Evolutionary conservation across 2,888 invertebrate species (phyloP).

Genomic region (Epirrhoe tristata): DNA sequence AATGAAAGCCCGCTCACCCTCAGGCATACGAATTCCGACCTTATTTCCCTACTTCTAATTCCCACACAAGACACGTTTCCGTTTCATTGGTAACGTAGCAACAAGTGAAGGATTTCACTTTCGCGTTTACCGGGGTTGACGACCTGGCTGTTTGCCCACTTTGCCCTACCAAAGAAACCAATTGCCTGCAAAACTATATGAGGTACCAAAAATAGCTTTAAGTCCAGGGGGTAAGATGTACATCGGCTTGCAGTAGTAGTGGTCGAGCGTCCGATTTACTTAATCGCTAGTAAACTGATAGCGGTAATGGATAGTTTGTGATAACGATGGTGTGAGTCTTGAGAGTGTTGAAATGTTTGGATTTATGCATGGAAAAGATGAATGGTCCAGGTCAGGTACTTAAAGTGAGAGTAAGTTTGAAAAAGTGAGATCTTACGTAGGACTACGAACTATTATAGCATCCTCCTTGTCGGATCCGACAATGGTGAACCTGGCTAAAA

Average conservation of each 20-base stretch:
- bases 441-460: too few species aligned
- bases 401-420: neutral
- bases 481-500: too few species aligned
- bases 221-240: conserved; percentile 36
- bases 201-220: conserved; percentile 39
- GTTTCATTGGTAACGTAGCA: conserved; percentile 61
- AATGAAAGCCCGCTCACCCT: conserved; percentile 36
- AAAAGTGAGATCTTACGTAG: too few species aligned
- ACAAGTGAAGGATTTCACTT: conserved; percentile 78
- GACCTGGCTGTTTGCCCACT: conserved; percentile 58
- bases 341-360: neutral
- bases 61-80: conserved; percentile 59
- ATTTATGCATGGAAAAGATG: neutral
- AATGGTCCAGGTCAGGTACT: neutral
- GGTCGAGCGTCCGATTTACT: conserved; percentile 48
- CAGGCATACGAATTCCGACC: conserved; percentile 54
- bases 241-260: conserved; percentile 25
- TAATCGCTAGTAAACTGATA: conserved; percentile 56
- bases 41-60: conserved; percentile 55
- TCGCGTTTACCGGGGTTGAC: conserved; percentile 63
- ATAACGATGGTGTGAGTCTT: conserved; percentile 36
- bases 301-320: conserved; percentile 43
- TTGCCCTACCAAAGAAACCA: conserved; percentile 51
- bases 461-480: too few species aligned
- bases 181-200: conserved; percentile 48